Percentiles rank a stretch among this genome's conserved stretches.
phyloP scores from a whole-genome alignment of 2,797 vertebrate species.

The Pseudochromis fuscus region DNA sequence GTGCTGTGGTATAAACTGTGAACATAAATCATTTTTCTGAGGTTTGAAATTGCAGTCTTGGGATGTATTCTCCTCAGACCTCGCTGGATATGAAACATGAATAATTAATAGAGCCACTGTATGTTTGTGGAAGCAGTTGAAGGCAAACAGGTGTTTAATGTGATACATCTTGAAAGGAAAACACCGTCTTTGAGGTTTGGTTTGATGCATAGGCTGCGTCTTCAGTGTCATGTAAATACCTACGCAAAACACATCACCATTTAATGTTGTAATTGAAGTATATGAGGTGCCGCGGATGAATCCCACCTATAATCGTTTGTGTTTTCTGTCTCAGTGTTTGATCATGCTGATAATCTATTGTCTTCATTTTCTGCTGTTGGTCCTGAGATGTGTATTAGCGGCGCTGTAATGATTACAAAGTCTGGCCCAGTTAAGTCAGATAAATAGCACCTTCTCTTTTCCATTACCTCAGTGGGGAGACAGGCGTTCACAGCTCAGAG shows the following conservation, averaged over 20 bases:
- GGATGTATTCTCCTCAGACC: conserved; percentile 26
- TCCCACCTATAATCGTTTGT: conserved; percentile 31
- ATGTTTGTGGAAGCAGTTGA: conserved; percentile 25
- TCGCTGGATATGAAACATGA: conserved; percentile 45
- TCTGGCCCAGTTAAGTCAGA: conserved; percentile 23
- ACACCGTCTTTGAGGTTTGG: conserved; percentile 23
- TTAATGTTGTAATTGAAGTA: conserved; percentile 44
- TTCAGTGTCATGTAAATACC: conserved; percentile 35
- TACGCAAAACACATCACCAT: conserved; percentile 18
- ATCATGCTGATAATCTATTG: conserved; percentile 39
- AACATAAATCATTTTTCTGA: conserved; percentile 26
- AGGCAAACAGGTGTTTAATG: conserved; percentile 50
- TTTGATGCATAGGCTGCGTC: conserved; percentile 32
- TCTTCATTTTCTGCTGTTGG: conserved; percentile 23
- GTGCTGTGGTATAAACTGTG: conserved; percentile 20
- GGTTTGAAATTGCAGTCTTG: conserved; percentile 22
- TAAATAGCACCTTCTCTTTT: conserved; percentile 47
- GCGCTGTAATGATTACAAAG: conserved; percentile 30
- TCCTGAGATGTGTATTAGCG: conserved; percentile 25
- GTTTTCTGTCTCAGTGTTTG: conserved; percentile 24
- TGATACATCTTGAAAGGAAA: conserved; percentile 43
- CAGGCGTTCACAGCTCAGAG: conserved; percentile 63
- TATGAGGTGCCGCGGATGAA: conserved; percentile 16
- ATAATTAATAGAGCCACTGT: conserved; percentile 55
- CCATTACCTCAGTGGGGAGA: conserved; percentile 45